Evolutionary conservation across 2,113 vertebrate species (phyloP).

Genomic region (Myotis lucifugus): DNA sequence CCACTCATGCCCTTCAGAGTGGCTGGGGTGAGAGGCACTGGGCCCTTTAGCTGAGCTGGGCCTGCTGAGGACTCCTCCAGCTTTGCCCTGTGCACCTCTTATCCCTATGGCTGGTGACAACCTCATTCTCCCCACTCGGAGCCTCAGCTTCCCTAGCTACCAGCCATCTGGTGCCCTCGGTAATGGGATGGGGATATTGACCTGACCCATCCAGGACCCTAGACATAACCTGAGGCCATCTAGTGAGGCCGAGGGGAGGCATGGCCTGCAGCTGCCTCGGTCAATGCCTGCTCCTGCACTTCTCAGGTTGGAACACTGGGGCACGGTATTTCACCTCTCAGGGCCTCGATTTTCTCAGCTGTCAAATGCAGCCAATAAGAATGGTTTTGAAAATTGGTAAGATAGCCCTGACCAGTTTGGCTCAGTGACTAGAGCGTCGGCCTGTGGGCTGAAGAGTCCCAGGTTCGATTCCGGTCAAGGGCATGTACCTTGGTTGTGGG

Average conservation of each 20-base stretch:
- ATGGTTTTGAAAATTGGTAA: background rate
- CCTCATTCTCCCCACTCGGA: background rate
- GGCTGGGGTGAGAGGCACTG: background rate
- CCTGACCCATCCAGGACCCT: background rate
- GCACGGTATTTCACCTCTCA: background rate
- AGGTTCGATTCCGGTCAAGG: too few relatives aligned
- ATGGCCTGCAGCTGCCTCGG: background rate
- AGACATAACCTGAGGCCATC: background rate
- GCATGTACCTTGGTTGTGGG: too few relatives aligned
- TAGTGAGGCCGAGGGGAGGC: background rate
- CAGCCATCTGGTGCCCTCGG: background rate
- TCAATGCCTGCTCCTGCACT: background rate
- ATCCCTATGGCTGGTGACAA: background rate
- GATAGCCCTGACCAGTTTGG: too few relatives aligned
- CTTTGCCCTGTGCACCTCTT: background rate
- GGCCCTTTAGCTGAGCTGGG: background rate
- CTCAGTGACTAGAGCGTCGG: too few relatives aligned
- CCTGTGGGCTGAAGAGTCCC: too few relatives aligned
- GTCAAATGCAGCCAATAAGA: background rate
- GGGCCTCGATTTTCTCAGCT: slow-evolving; percentile 31
- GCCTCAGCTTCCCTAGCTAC: background rate
- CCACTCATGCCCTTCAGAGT: background rate
- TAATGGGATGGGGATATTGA: background rate
- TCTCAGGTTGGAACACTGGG: background rate
- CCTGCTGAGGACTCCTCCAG: background rate